These are phyloP conservation scores for Brachyrhaphis roseni DNA, from an alignment of 2,797 vertebrate species.

Conservation along the genomic window DNA sequence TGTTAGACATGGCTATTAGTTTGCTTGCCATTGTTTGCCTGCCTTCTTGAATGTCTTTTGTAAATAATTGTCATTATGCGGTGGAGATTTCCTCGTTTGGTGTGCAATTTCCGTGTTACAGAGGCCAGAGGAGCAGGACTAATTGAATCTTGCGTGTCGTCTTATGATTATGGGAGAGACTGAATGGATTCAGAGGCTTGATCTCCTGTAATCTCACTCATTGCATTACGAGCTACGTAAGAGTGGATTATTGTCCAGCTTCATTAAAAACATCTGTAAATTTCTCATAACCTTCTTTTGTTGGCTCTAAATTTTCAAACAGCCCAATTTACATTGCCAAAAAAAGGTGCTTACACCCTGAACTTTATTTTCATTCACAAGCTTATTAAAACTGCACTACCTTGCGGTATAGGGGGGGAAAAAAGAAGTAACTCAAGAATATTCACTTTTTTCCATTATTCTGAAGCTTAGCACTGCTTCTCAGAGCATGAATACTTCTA, in stretches of 20 bases:
- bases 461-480: conserved; percentile 10
- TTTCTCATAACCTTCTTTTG: conserved; percentile 55
- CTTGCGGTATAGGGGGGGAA: conserved; percentile 1
- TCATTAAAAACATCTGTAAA: conserved; percentile 66
- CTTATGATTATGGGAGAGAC: conserved; percentile 67
- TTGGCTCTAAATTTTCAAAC: conserved; percentile 38
- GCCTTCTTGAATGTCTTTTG: conserved; percentile 49
- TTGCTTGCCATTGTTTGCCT: conserved; percentile 56
- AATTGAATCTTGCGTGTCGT: conserved; percentile 71
- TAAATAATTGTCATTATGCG: conserved; percentile 57
- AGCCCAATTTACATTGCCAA: conserved; percentile 22
- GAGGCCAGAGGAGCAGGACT: conserved; percentile 67
- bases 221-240: conserved; percentile 63
- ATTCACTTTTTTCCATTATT: conserved; percentile 2
- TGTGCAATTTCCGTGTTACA: conserved; percentile 62
- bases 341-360: conserved; percentile 48
- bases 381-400: conserved; percentile 40
- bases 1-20: conserved; percentile 51
- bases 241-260: conserved; percentile 66
- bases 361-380: conserved; percentile 42
- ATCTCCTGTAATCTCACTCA: conserved; percentile 70
- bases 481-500: conserved; percentile 3
- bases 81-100: conserved; percentile 45
- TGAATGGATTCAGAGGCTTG: conserved; percentile 59
- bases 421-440: neutral